Base-by-base conservation (phyloP, 2,113 vertebrate genomes). In the Centropus unirufus region DNA sequence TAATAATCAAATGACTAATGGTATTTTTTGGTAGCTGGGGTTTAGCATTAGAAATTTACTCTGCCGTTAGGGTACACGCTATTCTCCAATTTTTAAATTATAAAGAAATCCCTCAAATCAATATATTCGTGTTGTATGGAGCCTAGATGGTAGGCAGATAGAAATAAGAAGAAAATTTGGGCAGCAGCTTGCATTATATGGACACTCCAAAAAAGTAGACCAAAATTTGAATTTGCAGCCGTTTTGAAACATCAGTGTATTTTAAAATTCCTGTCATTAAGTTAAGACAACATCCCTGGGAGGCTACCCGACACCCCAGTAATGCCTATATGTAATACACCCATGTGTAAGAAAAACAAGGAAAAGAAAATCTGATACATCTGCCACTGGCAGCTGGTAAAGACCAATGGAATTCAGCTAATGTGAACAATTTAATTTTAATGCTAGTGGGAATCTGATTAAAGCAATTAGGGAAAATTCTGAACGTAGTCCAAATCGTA, bases 401-500 rank as follows among this genome's bases (percentile, higher is more conserved):
- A 83, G 90, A 95, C 91, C 66, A 78, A 80, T 96, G 93, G 91
- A 94, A 96, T 96, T 96, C 92, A 95, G 82, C 87, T 66, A 95
- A 95, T 14, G 1, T 68, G 93, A 96, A 92, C 95, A 95, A 94
- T 94, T 94, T 96, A 95, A 83, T 97, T 96, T 93, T 91, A 90
- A 68, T 92, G 78, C 87, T 95, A 55, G 78, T 86, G 94, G 94
- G 93, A 95, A 97, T 96, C 95, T 95, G 87, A 96, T 96, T 96
- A 87, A 95, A 95, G 92, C 86, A 96, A 96, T 97, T 96, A 91
- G 76, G 91, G 79, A 79, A 80, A 96, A 94, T 93, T 91, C 79
- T 96, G 92, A 94, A 80, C 51, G 5, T 21, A 47, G 74, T 87
- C 87, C 94, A 96, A 96, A 96, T 93, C 85, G 80, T 93, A 91